These are phyloP conservation scores for Galleria mellonella DNA, from an alignment of 1,140 invertebrate species.

Conservation along the genomic window DNA sequence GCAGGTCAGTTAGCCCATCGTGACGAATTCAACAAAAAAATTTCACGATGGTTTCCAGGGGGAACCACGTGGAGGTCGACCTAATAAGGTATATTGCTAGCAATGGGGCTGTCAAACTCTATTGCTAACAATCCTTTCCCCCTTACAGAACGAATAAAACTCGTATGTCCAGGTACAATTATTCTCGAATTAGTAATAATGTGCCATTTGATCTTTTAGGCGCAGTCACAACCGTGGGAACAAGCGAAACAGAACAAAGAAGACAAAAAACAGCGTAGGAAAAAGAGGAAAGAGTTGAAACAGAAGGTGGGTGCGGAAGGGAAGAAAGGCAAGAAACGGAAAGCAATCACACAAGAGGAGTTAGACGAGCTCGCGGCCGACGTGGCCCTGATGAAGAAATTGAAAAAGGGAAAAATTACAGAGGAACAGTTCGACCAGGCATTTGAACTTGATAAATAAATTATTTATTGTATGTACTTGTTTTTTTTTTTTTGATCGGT, in stretches of 20 bases:
- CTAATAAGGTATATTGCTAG: no score
- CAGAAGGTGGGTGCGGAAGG: conserved; percentile 66
- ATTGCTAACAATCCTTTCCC: no score
- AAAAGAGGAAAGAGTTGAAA: conserved; percentile 70
- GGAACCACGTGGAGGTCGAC: no score
- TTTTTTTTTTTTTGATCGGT: no score
- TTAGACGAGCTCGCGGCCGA: conserved; percentile 89
- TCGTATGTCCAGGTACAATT: no score
- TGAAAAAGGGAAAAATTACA: conserved; percentile 89
- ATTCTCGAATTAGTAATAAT: no score
- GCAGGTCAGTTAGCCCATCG: no score
- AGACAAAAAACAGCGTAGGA: conserved; percentile 78
- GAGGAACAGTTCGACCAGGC: conserved; percentile 77
- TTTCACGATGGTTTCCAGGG: no score
- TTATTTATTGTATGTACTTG: no score
- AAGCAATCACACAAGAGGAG: conserved; percentile 82
- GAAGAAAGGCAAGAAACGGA: conserved; percentile 70
- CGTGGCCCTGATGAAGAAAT: conserved; percentile 88
- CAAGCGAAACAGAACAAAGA: conserved; percentile 84
- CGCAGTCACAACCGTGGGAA: conserved; percentile 86
- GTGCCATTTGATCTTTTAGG: conserved; percentile 22
- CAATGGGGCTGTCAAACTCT: no score
- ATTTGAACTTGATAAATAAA: conserved; percentile 67
- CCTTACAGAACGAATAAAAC: no score
- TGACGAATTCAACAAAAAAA: no score